Evolutionary conservation across 2,888 invertebrate genomes (phyloP), one percentile per base, ranked within the genome.

Genomic region (Hymenopus coronatus): DNA sequence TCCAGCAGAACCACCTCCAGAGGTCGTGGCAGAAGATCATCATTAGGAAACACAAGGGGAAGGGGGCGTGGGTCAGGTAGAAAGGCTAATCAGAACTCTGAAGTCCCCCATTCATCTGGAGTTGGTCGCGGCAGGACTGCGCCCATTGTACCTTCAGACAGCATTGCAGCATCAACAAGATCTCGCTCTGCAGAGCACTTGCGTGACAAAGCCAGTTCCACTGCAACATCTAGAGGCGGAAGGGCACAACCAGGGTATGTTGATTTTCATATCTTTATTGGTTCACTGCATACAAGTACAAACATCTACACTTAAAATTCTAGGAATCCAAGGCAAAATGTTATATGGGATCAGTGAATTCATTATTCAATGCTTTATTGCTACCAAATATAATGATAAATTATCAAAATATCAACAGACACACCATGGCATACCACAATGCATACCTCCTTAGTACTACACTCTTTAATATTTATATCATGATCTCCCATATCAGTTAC

Each of bases 11-110:
- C 54, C 54, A 15, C 54, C 14, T 70, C 54, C 54, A 85, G 85
- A 46, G 85, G 85, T 28, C 85, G 85, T 40, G 82, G 88, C n/a
- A 88, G 88, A 40, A n/a, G 33, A 46, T 88, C 85, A 28, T 82
- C 30, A 82, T 40, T 33, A 33, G 84, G 88, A 87, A 81, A 81
- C 28, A 25, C 28, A 28, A 86, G 54, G 30, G 86, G 86, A n/a
- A 28, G 86, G 20, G 86, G 86, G 81, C 86, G 54, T 28, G 30
- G 85, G 54, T 70, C 25, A 25, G 25, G 54, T 20, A 70, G 54
- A 8, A 70, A 70, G 54, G 3, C 54, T 70, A 70, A 70, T 25
- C 54, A 70, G 54, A 70, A 20, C 54, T 70, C 54, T 70, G 54
- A 70, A 20, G 14, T 70, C 54, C 15, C 54, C 3, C 54, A 70